Percentiles rank a stretch among this genome's conserved stretches.
Evolutionary conservation across 1,140 invertebrate species (phyloP).

Genomic region (Lasioglossum albipes): DNA sequence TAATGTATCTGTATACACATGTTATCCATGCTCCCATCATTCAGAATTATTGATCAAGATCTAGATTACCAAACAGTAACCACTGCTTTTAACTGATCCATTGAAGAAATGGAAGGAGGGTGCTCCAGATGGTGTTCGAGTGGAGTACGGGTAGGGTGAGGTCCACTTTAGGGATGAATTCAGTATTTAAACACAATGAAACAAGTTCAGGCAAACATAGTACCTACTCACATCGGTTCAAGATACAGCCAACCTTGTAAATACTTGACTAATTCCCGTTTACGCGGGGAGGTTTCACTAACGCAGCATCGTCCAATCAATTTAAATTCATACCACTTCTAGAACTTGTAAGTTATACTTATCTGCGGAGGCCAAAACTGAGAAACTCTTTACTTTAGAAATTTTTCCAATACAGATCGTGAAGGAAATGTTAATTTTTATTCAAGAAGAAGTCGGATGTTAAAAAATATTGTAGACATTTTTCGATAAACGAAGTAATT

Average conservation of each 20-base stretch:
- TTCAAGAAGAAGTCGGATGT: no score
- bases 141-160: background rate
- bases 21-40: background rate
- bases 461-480: no score
- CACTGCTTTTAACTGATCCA: background rate
- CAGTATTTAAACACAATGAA: background rate
- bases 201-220: background rate
- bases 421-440: no score
- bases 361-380: no score
- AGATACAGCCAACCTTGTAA: background rate
- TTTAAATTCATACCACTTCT: no score
- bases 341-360: background rate
- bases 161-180: background rate
- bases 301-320: background rate
- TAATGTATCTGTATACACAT: background rate
- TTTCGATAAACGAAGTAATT: no score
- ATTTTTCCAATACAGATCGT: no score
- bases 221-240: background rate
- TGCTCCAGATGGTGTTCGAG: slow-evolving; percentile 3
- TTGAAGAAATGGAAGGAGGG: slow-evolving; percentile 1
- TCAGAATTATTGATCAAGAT: background rate
- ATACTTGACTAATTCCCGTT: slow-evolving; percentile 2
- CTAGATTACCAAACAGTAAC: background rate
- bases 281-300: background rate
- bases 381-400: no score